Evolutionary conservation across 2,797 vertebrate genomes (phyloP), one percentile per base, ranked within the genome.

Genomic region (Bradypodion ventrale): DNA sequence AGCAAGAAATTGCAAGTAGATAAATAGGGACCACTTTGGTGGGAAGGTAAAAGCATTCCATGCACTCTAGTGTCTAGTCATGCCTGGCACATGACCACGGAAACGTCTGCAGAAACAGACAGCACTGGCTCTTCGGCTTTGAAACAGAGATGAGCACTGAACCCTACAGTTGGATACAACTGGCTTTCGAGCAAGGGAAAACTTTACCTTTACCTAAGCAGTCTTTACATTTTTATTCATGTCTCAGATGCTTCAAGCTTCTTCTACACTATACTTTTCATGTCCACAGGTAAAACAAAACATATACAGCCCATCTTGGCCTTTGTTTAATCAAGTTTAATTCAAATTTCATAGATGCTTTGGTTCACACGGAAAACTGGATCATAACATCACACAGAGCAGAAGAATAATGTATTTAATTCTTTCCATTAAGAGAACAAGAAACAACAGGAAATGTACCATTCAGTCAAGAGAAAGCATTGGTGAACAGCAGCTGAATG

Each of bases 291-390:
- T 70, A 15, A 5, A 27, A 37, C 35, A 42, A n/a, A 83, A 84
- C 76, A 70, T 91, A 35, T 85, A 89, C 29, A 85, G 86, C 85
- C 93, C 86, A 85, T 12, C 40, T 93, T 93, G 87, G 66, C 83
- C 89, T 85, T 83, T 92, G 84, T 88, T 88, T 89, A 85, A 92
- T 91, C 75, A 87, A 27, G 84, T 94, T 93, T 94, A 94, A 94
- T 94, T 93, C 77, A 92, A 89, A 90, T 90, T 90, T 85, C 13
- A 29, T 75, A 87, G 81, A 90, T 88, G 89, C 83, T 81, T 89
- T 90, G 91, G 66, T 91, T 92, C 86, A 94, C 91, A 89, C 87
- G 89, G 90, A 89, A 91, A 92, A 89, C 78, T 80, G 83, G 82
- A 80, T 84, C 73, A 84, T 83, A 83, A 93, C 87, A 89, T 92